Percentiles rank a stretch among this genome's conserved stretches.
Evolutionary conservation across 2,797 vertebrate genomes (phyloP).

Genomic region (Gobio occitaniae): DNA sequence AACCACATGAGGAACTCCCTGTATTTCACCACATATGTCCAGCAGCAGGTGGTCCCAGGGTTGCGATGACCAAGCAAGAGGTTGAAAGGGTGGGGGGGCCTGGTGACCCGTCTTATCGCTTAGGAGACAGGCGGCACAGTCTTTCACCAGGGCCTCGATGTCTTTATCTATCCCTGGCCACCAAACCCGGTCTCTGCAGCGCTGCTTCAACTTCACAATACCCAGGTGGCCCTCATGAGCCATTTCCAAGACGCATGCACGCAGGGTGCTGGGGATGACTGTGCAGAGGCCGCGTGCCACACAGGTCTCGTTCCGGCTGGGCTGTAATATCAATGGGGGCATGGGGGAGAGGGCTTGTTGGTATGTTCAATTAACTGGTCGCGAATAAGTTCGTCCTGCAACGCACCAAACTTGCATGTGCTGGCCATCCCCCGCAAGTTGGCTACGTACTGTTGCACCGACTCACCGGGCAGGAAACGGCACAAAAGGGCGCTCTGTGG

Average conservation of each 20-base stretch:
- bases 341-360: background rate
- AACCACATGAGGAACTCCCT: constrained; percentile 23
- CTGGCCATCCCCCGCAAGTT: no score
- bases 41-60: constrained; percentile 40
- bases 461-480: no score
- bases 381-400: no score
- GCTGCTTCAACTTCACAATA: no score
- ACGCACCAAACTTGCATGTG: no score
- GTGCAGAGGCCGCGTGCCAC: constrained; percentile 15
- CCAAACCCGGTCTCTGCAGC: constrained; percentile 16
- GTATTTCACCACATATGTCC: constrained; percentile 39
- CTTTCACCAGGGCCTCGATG: background rate
- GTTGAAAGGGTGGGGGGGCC: background rate
- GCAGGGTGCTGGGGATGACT: background rate
- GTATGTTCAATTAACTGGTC: no score
- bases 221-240: constrained; percentile 35
- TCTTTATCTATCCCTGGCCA: background rate
- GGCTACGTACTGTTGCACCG: no score
- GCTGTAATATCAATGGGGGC: background rate
- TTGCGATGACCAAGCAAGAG: constrained; percentile 9
- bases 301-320: constrained; percentile 2
- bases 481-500: no score
- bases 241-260: background rate
- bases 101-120: constrained; percentile 28
- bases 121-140: background rate